Base-by-base conservation (phyloP, 2,113 vertebrate genomes). In the Pseudorectes ferrugineus region DNA sequence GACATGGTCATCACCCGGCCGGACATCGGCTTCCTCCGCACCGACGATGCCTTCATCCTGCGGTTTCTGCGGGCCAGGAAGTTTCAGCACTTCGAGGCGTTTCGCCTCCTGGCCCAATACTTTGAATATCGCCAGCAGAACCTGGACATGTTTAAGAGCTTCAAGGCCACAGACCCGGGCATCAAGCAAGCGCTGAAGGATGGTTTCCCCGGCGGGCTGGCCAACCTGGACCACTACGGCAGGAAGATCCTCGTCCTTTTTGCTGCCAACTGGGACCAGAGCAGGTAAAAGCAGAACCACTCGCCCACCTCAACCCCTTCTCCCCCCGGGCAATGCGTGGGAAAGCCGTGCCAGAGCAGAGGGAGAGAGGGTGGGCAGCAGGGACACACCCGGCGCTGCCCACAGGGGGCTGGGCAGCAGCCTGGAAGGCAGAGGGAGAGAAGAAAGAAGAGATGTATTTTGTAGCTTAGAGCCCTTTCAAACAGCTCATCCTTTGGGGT, bases 101-200 rank as follows among this genome's bases (percentile, higher is more conserved):
- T 99, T 88, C 98, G 99, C 49, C 98, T 99, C 88, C 97, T 99
- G 97, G 99, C 99, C 77, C 99, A 99, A 82, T 99, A 99, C 92
- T 99, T 99, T 81, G 99, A 99, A 95, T 99, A 99, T 95, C 97
- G 99, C 35, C 99, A 99, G 96, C 99, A 99, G 97, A 99, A 99
- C 97, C 98, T 99, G 97, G 99, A 99, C 96, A 99, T 99, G 99
- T 99, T 99, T 98, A 99, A 99, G 97, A 99, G 99, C 98, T 99
- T 99, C 97, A 99, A 99, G 97, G 98, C 99, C 94, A 99, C 99
- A 3, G 99, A 99, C 96, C 99, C 99, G 3, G 99, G 99, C 48
- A 99, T 99, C 97, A 99, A 99, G 85, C 99, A 99, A 96, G 99
- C 99, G 2, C 98, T 99, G 88, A 99, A 99, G 97, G 99, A 99